These are phyloP conservation scores for Sphenodon punctatus DNA, from an alignment of 2,797 vertebrate genomes.

Conservation along the genomic window DNA sequence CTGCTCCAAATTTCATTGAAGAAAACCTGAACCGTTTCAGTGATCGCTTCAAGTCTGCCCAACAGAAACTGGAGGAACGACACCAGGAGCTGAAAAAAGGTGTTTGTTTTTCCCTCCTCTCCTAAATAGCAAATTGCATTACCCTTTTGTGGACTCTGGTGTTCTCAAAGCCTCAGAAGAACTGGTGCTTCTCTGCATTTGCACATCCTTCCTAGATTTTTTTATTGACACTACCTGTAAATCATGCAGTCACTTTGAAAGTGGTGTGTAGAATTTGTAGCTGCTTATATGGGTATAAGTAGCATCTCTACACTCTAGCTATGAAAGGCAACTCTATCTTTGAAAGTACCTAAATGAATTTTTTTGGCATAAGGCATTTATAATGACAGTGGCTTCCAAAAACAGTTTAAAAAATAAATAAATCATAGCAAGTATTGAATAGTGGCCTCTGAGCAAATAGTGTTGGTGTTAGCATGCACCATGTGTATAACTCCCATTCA, in stretches of 20 bases:
- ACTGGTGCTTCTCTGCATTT: background rate
- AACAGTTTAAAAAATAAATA: background rate
- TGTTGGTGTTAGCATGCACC: too few species aligned
- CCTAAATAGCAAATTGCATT: background rate
- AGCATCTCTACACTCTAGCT: background rate
- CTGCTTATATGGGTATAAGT: background rate
- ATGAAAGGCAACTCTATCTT: background rate
- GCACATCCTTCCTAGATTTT: background rate
- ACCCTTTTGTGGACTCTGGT: background rate
- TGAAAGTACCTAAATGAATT: background rate
- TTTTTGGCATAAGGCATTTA: background rate
- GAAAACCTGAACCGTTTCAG: constrained; percentile 74
- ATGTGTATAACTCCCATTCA: too few species aligned
- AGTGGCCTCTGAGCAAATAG: too few species aligned
- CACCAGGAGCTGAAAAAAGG: constrained; percentile 80
- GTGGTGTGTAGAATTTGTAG: background rate
- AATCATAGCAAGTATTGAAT: background rate
- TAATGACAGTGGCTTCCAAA: background rate
- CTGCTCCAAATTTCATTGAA: constrained; percentile 74
- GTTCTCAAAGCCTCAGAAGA: background rate
- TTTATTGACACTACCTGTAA: background rate
- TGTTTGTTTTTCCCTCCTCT: constrained; percentile 49
- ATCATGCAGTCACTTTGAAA: background rate
- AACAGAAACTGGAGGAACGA: constrained; percentile 76
- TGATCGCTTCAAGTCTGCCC: constrained; percentile 71